These are phyloP conservation scores for Lateolabrax maculatus DNA, from an alignment of 2,797 vertebrate genomes.

Conservation along the genomic window DNA sequence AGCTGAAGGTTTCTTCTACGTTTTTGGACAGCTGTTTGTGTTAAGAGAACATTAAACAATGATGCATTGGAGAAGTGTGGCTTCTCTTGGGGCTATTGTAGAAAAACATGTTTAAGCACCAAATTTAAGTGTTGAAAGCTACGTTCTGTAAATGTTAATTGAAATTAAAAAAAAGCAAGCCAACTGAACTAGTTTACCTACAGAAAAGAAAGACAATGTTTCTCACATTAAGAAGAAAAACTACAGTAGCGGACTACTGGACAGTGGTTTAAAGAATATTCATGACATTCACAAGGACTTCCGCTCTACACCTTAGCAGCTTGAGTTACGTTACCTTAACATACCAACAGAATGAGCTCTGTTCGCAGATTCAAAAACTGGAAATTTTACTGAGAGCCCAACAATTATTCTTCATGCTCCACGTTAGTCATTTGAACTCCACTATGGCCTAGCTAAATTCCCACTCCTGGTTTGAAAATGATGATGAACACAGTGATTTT, in stretches of 20 bases:
- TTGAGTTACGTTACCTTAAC: neutral
- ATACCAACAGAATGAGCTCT: no score
- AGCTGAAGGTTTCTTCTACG: neutral
- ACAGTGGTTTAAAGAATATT: neutral
- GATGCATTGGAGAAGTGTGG: neutral
- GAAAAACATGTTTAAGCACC: neutral
- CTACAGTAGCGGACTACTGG: no score
- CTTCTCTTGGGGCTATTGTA: neutral
- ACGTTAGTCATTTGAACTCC: no score
- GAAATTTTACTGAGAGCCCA: no score
- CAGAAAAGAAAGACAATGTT: neutral
- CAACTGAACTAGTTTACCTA: neutral
- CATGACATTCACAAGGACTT: no score
- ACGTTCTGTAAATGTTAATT: neutral
- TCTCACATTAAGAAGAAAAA: neutral
- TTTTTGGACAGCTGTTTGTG: neutral
- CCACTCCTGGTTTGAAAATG: neutral
- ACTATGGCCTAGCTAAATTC: neutral
- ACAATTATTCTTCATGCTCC: no score
- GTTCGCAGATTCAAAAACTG: neutral
- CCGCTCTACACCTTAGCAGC: no score
- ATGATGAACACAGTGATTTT: neutral
- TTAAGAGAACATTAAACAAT: neutral
- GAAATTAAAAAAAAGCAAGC: neutral
- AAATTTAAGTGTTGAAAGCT: neutral